Evolutionary conservation across 2,797 vertebrate genomes (phyloP), one percentile per base, ranked within the genome.

Genomic region (Huso huso): DNA sequence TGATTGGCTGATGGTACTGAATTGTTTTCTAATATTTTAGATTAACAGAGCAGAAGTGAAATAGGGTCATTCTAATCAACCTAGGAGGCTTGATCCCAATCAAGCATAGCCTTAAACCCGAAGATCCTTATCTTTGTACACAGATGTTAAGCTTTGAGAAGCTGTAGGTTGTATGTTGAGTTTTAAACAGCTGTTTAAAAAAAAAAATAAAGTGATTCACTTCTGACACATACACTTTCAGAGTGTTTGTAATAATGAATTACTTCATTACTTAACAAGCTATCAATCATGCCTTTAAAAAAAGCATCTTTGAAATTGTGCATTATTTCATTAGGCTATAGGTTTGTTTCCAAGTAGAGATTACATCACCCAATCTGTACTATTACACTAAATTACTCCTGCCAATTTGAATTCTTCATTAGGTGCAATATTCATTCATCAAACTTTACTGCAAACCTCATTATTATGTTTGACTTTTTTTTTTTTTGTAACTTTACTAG

Each of bases 401-500:
- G 66, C 57, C 62, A 63, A 58, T 52, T 49, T 64, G 67, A 63
- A 67, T 67, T 58, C 49, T 64, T 49, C 50, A 15, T 48, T 64
- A 66, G 18, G 62, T 61, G 62, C 18, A 63, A 6, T 61, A 58
- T 70, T 67, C 69, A 64, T 64, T 70, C 63, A 67, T 64, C 48
- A 13, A 53, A 61, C 58, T 52, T 70, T 62, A 67, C 53, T 48
- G 53, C 23, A 55, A 52, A 48, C 58, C 12, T 12, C 65, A 37
- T 62, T 51, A 49, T 10, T 10, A 18, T 18, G 18, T 18, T 18
- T 18, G 18, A 18, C 18, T 18, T 18, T 18, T 18, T 18, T 18
- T 18, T 18, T 18, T 18, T 18, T 18, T 18, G 18, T 18, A 37
- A 37, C 5, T 37, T 37, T 37, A 37, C 37, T 5, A 5, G 37